Percentiles rank a stretch among this genome's conserved stretches.
These are phyloP conservation scores for Mesochorus sp. DNA, from an alignment of 2,888 invertebrate species.

Conservation along the genomic window DNA sequence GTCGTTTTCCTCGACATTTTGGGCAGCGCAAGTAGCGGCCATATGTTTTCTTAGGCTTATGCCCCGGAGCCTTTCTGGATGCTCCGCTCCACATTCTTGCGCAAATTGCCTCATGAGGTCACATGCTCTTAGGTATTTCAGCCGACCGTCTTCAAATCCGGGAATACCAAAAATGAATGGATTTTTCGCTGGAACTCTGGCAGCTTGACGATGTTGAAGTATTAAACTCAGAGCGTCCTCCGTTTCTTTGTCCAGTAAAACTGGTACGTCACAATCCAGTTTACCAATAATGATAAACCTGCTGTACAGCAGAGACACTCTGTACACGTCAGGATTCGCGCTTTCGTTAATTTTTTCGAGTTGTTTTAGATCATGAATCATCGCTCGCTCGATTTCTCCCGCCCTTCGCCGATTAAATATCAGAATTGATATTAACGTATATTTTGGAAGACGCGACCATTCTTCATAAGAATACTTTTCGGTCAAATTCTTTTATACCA, in stretches of 20 bases:
- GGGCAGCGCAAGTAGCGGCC: conserved; percentile 40
- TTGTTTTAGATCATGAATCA: conserved; percentile 6
- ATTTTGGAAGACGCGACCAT: neutral
- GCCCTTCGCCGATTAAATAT: conserved; percentile 26
- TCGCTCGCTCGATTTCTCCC: conserved; percentile 24
- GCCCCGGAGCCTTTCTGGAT: conserved; percentile 45
- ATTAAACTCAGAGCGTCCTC: neutral
- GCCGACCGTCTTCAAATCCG: conserved; percentile 16
- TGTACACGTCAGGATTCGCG: neutral
- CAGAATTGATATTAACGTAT: neutral
- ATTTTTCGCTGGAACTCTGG: neutral
- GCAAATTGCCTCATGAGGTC: conserved; percentile 29
- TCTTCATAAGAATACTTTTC: neutral
- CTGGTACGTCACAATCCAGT: neutral
- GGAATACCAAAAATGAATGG: conserved; percentile 44
- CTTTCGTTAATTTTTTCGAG: neutral
- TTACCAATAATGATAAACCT: conserved; percentile 3
- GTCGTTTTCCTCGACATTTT: conserved; percentile 40
- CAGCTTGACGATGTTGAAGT: neutral
- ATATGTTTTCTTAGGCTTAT: conserved; percentile 43
- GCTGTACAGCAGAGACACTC: neutral
- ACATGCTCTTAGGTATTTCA: conserved; percentile 32
- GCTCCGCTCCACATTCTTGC: conserved; percentile 26
- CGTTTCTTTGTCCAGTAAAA: neutral
- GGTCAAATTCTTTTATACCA: neutral